Conservation (phyloP, 2,888 invertebrate genomes). For the Neoaliturus tenellus region DNA sequence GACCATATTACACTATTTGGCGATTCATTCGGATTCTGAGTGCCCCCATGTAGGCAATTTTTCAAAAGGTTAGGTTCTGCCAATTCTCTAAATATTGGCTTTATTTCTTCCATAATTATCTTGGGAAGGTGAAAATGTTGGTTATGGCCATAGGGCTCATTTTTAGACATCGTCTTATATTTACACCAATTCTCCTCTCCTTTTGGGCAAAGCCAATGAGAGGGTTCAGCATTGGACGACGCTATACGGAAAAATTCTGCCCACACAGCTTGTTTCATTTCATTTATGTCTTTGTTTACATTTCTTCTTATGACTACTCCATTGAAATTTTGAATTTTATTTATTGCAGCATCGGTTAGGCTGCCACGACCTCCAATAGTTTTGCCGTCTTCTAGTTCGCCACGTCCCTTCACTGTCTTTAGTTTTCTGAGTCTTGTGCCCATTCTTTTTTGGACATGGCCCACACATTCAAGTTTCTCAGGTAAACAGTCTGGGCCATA, state of each 20-base stretch:
- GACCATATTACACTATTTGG: constrained; percentile 38
- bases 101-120: neutral
- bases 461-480: constrained; percentile 50
- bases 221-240: constrained; percentile 64
- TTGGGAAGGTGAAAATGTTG: neutral
- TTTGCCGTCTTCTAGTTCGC: constrained; percentile 53
- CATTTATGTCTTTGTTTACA: constrained; percentile 61
- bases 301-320: constrained; percentile 66
- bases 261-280: constrained; percentile 66
- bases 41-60: constrained; percentile 40
- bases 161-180: constrained; percentile 55
- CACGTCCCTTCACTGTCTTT: constrained; percentile 22
- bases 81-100: constrained; percentile 22
- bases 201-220: constrained; percentile 62
- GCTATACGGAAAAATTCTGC: constrained; percentile 62
- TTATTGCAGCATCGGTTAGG: constrained; percentile 64
- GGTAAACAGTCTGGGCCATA: constrained; percentile 51
- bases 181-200: too few relatives aligned
- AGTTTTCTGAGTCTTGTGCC: constrained; percentile 58
- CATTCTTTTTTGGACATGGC: too few relatives aligned
- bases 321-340: constrained; percentile 65
- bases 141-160: constrained; percentile 7
- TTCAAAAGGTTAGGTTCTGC: constrained; percentile 22
- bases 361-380: constrained; percentile 62
- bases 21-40: constrained; percentile 48